phyloP scores from a whole-genome alignment of 2,797 vertebrate genomes.

The Parauchenoglanis punctatus region DNA sequence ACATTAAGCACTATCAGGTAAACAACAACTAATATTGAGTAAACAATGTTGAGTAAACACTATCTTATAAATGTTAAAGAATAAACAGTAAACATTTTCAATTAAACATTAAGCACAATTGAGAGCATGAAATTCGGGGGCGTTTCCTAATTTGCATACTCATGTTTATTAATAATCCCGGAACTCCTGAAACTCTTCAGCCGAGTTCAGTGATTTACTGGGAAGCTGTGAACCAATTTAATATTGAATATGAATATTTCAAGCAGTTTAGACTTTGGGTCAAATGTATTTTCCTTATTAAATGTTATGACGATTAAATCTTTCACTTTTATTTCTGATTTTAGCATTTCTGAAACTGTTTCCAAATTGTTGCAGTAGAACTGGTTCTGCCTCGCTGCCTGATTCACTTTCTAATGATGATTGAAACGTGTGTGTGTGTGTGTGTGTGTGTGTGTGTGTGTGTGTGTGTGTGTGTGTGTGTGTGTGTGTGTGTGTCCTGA shows the following conservation, averaged over 20 bases:
- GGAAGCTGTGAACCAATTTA: background rate
- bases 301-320: background rate
- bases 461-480: conserved; percentile 28
- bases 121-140: background rate
- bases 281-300: background rate
- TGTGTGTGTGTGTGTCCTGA: conserved; percentile 63
- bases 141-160: background rate
- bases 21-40: no score
- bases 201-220: background rate
- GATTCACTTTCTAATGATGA: conserved; percentile 73
- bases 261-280: background rate
- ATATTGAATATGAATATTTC: background rate
- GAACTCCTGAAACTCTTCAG: background rate
- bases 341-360: background rate
- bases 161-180: background rate
- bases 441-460: conserved; percentile 43
- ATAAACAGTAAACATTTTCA: background rate
- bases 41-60: no score
- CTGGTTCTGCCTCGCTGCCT: background rate
- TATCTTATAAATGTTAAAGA: background rate
- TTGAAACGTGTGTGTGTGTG: conserved; percentile 64
- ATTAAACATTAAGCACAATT: background rate
- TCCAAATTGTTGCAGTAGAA: background rate
- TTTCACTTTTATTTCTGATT: background rate
- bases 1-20: no score